Percentiles rank a stretch among this genome's conserved stretches.
Evolutionary conservation across 2,113 vertebrate genomes (phyloP).

Genomic region (Pholis gunnellus): DNA sequence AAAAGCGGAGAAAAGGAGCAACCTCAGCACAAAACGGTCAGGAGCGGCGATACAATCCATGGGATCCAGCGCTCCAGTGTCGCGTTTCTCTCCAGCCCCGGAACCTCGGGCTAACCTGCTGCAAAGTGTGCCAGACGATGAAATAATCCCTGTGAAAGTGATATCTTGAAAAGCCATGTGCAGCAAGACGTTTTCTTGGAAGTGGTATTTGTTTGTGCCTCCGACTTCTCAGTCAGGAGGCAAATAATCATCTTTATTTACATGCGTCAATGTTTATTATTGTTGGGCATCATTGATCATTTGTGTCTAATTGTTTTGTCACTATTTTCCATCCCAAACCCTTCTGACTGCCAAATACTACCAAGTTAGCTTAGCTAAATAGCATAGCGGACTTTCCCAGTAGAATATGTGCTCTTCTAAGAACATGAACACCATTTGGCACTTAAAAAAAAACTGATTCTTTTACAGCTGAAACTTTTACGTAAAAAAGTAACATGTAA

Average conservation of each 20-base stretch:
- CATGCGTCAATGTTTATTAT: background rate
- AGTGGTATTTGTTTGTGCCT: background rate
- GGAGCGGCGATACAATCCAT: slow-evolving; percentile 43
- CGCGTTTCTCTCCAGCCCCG: slow-evolving; percentile 44
- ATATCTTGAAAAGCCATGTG: slow-evolving; percentile 37
- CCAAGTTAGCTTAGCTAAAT: background rate
- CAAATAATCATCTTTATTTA: background rate
- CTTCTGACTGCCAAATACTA: background rate
- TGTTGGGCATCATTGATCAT: background rate
- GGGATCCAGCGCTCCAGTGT: slow-evolving; percentile 46
- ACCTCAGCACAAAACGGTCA: slow-evolving; percentile 48
- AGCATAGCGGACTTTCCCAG: background rate
- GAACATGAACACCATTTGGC: background rate
- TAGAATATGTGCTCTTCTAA: background rate
- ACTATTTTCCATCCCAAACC: background rate
- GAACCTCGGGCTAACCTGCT: slow-evolving; percentile 31
- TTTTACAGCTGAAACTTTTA: background rate
- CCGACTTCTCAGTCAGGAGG: background rate
- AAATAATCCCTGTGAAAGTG: slow-evolving; percentile 51
- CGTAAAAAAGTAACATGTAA: background rate
- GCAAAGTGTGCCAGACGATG: slow-evolving; percentile 38
- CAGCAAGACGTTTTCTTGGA: background rate
- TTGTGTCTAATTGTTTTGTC: background rate
- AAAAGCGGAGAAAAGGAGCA: slow-evolving; percentile 50
- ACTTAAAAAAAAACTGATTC: background rate